Evolutionary conservation across 30 jellyfish, hydroid and myxozoan genomes (phyloP).

Genomic region (Hydra vulgaris): DNA sequence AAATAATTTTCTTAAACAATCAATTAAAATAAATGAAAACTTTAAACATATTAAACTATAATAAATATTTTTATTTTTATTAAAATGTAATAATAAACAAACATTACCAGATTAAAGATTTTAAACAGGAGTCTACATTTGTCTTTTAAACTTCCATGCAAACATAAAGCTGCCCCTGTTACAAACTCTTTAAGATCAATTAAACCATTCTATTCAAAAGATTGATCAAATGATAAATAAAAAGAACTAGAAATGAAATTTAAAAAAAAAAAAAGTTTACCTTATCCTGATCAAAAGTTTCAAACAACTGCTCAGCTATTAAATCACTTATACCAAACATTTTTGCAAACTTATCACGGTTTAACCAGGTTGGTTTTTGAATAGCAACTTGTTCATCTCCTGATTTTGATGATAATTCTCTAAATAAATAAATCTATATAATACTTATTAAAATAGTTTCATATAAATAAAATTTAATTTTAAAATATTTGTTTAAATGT

Average conservation of each 20-base stretch:
- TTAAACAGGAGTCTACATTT: slow-evolving; percentile 65
- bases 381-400: slow-evolving; percentile 49
- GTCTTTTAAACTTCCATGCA: slow-evolving; percentile 67
- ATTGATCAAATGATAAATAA: neutral
- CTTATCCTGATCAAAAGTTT: slow-evolving; percentile 71
- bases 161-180: slow-evolving; percentile 75
- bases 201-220: slow-evolving; percentile 44
- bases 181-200: slow-evolving; percentile 66
- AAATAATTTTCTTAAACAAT: too few species aligned
- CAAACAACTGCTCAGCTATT: slow-evolving; percentile 66
- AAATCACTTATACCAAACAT: slow-evolving; percentile 61
- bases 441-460: neutral
- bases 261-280: slow-evolving; percentile 2
- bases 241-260: neutral
- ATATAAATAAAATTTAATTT: neutral
- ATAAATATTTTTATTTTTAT: too few species aligned
- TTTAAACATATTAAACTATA: too few species aligned
- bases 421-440: neutral
- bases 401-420: slow-evolving; percentile 48
- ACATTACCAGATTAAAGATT: slow-evolving; percentile 50
- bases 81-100: too few species aligned
- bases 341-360: slow-evolving; percentile 64
- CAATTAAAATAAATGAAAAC: too few species aligned
- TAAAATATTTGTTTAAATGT: neutral
- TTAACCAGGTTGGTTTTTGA: slow-evolving; percentile 75